These are phyloP conservation scores for Sesia bembeciformis DNA, from an alignment of 2,888 invertebrate species.

Conservation along the genomic window DNA sequence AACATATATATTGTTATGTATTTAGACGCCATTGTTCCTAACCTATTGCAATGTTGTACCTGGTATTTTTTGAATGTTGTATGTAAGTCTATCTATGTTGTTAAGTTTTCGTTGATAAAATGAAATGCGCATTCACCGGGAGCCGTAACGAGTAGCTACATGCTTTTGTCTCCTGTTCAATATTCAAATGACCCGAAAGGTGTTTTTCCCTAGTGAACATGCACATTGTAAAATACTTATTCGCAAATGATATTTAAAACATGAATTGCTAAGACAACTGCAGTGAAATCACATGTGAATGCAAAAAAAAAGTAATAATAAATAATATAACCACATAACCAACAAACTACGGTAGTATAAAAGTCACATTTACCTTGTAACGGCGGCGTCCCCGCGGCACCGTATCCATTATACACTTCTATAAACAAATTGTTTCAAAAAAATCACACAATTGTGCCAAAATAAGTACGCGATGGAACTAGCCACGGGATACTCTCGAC, in stretches of 20 bases:
- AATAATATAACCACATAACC: slow-evolving; percentile 70
- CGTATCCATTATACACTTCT: slow-evolving; percentile 29
- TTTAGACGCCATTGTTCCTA: no score
- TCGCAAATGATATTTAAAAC: slow-evolving; percentile 22
- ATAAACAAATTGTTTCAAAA: slow-evolving; percentile 19
- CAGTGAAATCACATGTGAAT: slow-evolving; percentile 75
- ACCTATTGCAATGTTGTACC: no score
- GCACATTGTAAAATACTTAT: slow-evolving; percentile 24
- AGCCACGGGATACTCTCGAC: no score
- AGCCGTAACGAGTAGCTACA: slow-evolving; percentile 19
- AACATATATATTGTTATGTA: no score
- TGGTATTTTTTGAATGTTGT: no score
- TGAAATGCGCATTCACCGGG: slow-evolving; percentile 66
- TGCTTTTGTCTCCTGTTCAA: slow-evolving; percentile 23
- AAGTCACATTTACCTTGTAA: slow-evolving; percentile 43
- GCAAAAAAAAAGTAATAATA: slow-evolving; percentile 59
- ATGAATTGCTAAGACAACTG: slow-evolving; percentile 65
- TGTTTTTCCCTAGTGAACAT: slow-evolving; percentile 34
- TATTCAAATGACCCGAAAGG: neutral
- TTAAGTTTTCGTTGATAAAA: slow-evolving; percentile 21
- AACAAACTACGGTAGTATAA: slow-evolving; percentile 35
- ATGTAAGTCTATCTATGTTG: no score
- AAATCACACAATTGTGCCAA: slow-evolving; percentile 5
- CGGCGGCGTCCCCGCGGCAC: slow-evolving; percentile 22
- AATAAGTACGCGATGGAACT: neutral